Evolutionary conservation across 2,113 vertebrate genomes (phyloP).

Genomic region (Brienomyrus longianalis): DNA sequence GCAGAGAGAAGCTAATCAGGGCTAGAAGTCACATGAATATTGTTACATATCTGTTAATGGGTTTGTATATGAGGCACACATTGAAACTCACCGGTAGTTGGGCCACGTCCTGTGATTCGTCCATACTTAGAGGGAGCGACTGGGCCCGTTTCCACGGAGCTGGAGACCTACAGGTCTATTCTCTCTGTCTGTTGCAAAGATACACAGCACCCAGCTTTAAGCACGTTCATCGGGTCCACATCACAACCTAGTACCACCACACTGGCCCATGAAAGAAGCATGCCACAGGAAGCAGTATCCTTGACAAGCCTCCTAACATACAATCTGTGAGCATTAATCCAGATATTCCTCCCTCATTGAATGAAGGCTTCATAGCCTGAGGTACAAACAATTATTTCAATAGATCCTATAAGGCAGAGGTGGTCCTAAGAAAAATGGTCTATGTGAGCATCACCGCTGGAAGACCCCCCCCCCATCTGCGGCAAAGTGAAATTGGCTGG

Average conservation of each 20-base stretch:
- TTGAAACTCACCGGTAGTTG: conserved; percentile 57
- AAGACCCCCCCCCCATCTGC: too few species aligned
- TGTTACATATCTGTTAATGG: not conserved
- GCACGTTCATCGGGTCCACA: conserved; percentile 26
- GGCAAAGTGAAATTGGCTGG: not conserved
- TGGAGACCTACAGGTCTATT: conserved; percentile 42
- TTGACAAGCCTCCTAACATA: conserved; percentile 49
- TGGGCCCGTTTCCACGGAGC: conserved; percentile 26
- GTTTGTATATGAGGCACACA: not conserved
- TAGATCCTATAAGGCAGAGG: conserved; percentile 9
- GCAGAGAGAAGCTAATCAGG: not conserved
- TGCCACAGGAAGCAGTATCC: conserved; percentile 27
- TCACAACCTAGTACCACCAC: conserved; percentile 3
- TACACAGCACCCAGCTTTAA: conserved; percentile 36
- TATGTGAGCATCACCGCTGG: not conserved
- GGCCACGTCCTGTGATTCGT: conserved; percentile 55
- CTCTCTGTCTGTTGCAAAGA: conserved; percentile 35
- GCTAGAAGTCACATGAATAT: not conserved
- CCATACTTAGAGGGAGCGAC: conserved; percentile 46
- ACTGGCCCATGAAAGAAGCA: conserved; percentile 42
- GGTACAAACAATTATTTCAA: conserved; percentile 47
- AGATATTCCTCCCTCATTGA: conserved; percentile 34
- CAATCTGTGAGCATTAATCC: conserved; percentile 31
- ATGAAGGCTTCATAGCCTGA: conserved; percentile 46
- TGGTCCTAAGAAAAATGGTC: not conserved